phyloP scores from a whole-genome alignment of 2,888 invertebrate species.

The Acleris cristana region DNA sequence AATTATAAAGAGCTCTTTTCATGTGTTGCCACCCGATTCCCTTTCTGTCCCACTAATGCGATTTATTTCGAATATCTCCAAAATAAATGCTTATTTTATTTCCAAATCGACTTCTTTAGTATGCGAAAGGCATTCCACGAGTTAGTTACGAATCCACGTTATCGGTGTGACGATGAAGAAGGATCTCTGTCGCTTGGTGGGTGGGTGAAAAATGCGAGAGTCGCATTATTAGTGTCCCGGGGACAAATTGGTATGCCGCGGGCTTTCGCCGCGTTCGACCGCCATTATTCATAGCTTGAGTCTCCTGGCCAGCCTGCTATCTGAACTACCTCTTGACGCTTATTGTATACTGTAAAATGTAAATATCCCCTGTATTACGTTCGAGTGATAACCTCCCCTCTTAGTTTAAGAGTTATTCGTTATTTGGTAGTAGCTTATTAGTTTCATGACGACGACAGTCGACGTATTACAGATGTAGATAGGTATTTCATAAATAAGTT shows the following conservation, averaged over 20 bases:
- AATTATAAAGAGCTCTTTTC: constrained; percentile 63
- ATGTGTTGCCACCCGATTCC: constrained; percentile 45
- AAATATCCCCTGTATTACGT: constrained; percentile 1
- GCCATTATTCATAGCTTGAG: constrained; percentile 75
- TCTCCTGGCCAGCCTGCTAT: constrained; percentile 2
- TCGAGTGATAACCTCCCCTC: background rate
- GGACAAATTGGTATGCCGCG: constrained; percentile 77
- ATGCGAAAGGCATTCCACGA: constrained; percentile 26
- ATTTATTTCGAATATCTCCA: constrained; percentile 27
- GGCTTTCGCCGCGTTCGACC: constrained; percentile 65
- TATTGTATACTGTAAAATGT: background rate
- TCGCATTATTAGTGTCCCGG: constrained; percentile 74
- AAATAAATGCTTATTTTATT: constrained; percentile 26
- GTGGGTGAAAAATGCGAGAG: constrained; percentile 73
- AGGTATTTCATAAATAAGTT: too few relatives aligned
- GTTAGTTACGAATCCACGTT: constrained; percentile 38
- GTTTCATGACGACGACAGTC: too few relatives aligned
- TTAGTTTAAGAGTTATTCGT: too few relatives aligned
- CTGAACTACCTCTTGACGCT: constrained; percentile 3
- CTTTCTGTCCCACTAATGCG: constrained; percentile 40
- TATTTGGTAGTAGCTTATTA: too few relatives aligned
- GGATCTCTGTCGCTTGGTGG: constrained; percentile 61
- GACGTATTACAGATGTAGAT: too few relatives aligned
- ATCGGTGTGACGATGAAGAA: constrained; percentile 57
- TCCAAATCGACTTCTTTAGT: constrained; percentile 17